A percentile compares a stretch with the other conserved stretches of the same genome.
Conservation (phyloP, 2,888 invertebrate genomes). For the Caenorhabditis angaria region DNA sequence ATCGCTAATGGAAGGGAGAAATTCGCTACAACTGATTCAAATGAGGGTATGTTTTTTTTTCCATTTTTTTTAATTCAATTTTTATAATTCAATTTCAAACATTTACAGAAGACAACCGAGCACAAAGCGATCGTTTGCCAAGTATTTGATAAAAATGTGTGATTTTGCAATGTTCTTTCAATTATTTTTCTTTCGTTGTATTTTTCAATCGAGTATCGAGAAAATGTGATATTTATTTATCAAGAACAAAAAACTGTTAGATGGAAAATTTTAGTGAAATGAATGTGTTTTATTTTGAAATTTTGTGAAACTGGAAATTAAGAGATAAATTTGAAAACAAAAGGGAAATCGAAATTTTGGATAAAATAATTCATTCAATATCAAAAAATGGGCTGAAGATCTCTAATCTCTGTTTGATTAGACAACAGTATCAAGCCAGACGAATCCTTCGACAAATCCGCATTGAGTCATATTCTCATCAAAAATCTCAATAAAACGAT, state of each 20-base stretch:
- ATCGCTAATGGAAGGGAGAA: slow-evolving; percentile 27
- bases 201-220: neutral
- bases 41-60: neutral
- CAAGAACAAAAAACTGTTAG: slow-evolving; percentile 7
- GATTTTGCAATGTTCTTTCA: neutral
- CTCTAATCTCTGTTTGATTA: neutral
- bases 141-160: neutral
- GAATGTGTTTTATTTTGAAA: too few relatives aligned
- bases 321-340: neutral
- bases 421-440: slow-evolving; percentile 37
- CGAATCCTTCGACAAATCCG: slow-evolving; percentile 32
- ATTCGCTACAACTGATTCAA: neutral
- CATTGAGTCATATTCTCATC: slow-evolving; percentile 37
- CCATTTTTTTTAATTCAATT: neutral
- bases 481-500: slow-evolving; percentile 23
- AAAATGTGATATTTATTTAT: neutral
- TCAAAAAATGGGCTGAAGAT: neutral
- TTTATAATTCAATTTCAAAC: neutral
- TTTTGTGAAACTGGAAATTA: neutral
- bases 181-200: neutral
- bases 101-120: neutral
- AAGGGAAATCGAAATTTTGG: neutral
- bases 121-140: slow-evolving; percentile 4
- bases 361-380: neutral
- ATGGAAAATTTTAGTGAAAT: neutral